A percentile compares a stretch with the other conserved stretches of the same genome.
Evolutionary conservation across 2,888 invertebrate species (phyloP).

Genomic region (Parnassius mnemosyne): DNA sequence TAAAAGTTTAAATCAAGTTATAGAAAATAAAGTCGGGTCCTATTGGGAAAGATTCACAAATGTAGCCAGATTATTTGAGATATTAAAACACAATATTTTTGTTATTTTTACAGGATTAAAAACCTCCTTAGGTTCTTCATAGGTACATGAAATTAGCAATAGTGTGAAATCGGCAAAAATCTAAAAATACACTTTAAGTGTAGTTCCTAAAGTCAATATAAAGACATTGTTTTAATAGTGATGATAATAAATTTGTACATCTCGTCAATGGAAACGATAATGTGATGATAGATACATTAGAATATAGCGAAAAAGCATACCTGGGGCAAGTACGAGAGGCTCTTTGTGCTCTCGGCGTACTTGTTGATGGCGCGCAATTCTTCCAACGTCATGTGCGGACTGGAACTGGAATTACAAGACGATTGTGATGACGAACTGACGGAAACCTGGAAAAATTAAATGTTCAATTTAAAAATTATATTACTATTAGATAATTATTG

Average conservation of each 20-base stretch:
- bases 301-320: conserved; percentile 71
- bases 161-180: conserved; percentile 16
- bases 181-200: not conserved
- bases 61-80: no score
- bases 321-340: conserved; percentile 94
- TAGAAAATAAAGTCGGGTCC: not conserved
- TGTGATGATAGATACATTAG: not conserved
- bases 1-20: not conserved
- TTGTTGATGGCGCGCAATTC: conserved; percentile 92
- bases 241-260: not conserved
- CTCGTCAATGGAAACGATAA: not conserved
- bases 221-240: not conserved
- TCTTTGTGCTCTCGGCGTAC: conserved; percentile 95
- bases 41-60: not conserved
- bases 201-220: not conserved
- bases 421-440: conserved; percentile 88
- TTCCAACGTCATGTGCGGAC: conserved; percentile 87
- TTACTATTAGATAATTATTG: no score
- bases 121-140: not conserved
- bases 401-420: conserved; percentile 83
- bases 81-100: no score
- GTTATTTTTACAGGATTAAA: no score
- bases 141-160: not conserved
- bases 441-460: conserved; percentile 71
- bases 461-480: no score